phyloP scores from a whole-genome alignment of 1,140 invertebrate species.

The Popillia japonica region DNA sequence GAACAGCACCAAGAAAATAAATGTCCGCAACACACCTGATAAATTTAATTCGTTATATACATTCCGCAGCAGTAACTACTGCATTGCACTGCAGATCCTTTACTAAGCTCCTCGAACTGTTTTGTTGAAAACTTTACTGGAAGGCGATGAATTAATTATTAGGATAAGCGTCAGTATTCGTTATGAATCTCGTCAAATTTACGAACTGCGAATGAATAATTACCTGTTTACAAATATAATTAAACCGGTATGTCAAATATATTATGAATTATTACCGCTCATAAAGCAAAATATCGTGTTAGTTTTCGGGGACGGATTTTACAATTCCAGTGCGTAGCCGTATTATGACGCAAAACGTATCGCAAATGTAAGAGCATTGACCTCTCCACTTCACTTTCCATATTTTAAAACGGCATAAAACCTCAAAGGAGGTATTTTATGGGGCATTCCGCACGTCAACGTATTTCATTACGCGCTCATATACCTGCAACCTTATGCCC shows the following conservation, averaged over 20 bases:
- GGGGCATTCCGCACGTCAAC: slow-evolving; percentile 19
- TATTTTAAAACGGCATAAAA: slow-evolving; percentile 35
- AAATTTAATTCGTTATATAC: too few relatives aligned
- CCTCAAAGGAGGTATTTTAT: slow-evolving; percentile 35
- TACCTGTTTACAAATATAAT: slow-evolving; percentile 26
- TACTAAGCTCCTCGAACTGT: neutral
- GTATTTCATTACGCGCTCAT: slow-evolving; percentile 30
- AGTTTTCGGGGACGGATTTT: neutral
- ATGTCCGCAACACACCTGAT: too few relatives aligned
- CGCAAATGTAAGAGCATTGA: slow-evolving; percentile 12
- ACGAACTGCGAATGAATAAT: slow-evolving; percentile 26
- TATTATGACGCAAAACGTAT: slow-evolving; percentile 18
- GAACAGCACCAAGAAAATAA: too few relatives aligned
- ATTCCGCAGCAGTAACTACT: neutral
- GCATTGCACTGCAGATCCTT: neutral
- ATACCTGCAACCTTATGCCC: slow-evolving; percentile 23
- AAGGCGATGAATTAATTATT: slow-evolving; percentile 5
- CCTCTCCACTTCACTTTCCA: slow-evolving; percentile 27
- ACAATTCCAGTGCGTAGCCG: neutral
- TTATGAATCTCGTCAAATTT: slow-evolving; percentile 7
- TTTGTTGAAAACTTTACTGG: slow-evolving; percentile 1
- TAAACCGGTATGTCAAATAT: slow-evolving; percentile 22
- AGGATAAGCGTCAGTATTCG: neutral
- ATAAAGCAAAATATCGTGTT: slow-evolving; percentile 19
- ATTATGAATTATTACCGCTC: slow-evolving; percentile 13